Evolutionary conservation across 2,797 vertebrate species (phyloP).

Genomic region (Onychomys torridus): DNA sequence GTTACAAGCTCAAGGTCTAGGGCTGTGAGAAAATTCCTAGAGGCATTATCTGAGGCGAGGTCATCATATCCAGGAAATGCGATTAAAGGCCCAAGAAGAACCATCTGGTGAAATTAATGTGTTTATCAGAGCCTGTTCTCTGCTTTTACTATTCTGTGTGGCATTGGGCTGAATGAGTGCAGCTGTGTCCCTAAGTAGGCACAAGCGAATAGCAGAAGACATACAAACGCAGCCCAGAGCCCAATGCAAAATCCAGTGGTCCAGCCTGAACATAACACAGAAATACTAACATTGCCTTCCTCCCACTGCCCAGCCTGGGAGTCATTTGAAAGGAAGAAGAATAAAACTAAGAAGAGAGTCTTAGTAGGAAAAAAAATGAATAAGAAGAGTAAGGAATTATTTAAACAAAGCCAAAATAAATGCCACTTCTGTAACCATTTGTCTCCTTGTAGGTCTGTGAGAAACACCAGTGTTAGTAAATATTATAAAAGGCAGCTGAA

Average conservation of each 20-base stretch:
- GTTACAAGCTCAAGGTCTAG: background rate
- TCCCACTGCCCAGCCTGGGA: conserved; percentile 52
- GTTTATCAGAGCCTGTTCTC: conserved; percentile 52
- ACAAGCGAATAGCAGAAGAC: conserved; percentile 26
- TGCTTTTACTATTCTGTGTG: conserved; percentile 57
- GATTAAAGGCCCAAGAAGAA: conserved; percentile 59
- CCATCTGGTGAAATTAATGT: conserved; percentile 62
- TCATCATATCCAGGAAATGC: conserved; percentile 65
- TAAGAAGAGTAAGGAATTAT: background rate
- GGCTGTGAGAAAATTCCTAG: conserved; percentile 46
- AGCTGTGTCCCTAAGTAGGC: conserved; percentile 71
- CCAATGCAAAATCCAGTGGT: background rate
- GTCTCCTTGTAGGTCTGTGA: background rate
- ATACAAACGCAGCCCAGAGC: conserved; percentile 37
- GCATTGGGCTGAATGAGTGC: background rate
- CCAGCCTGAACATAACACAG: conserved; percentile 16
- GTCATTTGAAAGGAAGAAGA: conserved; percentile 48
- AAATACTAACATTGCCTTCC: conserved; percentile 27
- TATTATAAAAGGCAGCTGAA: background rate
- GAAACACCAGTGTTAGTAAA: background rate
- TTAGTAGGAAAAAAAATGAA: background rate
- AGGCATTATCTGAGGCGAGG: conserved; percentile 29
- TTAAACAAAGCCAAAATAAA: conserved; percentile 53
- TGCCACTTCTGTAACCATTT: background rate
- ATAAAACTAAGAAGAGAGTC: conserved; percentile 59